phyloP scores from a whole-genome alignment of 1,140 invertebrate species.

The Centruroides vittatus region DNA sequence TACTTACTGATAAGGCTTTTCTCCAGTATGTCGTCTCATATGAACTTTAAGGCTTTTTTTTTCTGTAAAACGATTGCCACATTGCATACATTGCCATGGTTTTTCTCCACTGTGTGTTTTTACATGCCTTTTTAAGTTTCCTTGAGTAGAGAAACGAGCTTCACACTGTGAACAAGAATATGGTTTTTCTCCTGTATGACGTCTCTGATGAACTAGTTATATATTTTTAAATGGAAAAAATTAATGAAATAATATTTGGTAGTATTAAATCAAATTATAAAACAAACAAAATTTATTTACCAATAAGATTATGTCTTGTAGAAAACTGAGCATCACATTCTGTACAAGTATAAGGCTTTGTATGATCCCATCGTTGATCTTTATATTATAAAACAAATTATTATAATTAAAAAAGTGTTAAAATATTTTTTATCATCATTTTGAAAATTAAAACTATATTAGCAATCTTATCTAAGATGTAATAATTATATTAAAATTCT shows the following conservation, averaged over 20 bases:
- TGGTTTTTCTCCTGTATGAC: conserved; percentile 96
- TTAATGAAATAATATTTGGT: background rate
- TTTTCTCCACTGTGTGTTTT: conserved; percentile 42
- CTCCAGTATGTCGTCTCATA: conserved; percentile 30
- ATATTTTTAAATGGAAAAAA: background rate
- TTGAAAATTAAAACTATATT: no score
- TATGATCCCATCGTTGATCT: conserved; percentile 10
- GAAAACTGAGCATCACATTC: conserved; percentile 20
- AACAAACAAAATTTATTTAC: conserved; percentile 5
- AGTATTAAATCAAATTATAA: background rate
- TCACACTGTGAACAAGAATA: conserved; percentile 39
- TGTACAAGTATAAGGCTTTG: conserved; percentile 18
- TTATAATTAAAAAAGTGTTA: no score
- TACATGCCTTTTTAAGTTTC: conserved; percentile 61
- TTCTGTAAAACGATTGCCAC: conserved; percentile 25
- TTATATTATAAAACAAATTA: background rate
- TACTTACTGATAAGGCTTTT: conserved; percentile 29
- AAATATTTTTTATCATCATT: no score
- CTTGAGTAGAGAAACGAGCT: conserved; percentile 20
- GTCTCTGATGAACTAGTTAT: conserved; percentile 74
- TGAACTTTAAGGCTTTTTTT: conserved; percentile 32
- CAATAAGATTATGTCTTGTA: conserved; percentile 20
- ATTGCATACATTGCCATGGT: conserved; percentile 23
- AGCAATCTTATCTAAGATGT: no score
- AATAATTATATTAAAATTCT: no score